These are phyloP conservation scores for Agrochola lychnidis DNA, from an alignment of 2,888 invertebrate species.

Conservation along the genomic window DNA sequence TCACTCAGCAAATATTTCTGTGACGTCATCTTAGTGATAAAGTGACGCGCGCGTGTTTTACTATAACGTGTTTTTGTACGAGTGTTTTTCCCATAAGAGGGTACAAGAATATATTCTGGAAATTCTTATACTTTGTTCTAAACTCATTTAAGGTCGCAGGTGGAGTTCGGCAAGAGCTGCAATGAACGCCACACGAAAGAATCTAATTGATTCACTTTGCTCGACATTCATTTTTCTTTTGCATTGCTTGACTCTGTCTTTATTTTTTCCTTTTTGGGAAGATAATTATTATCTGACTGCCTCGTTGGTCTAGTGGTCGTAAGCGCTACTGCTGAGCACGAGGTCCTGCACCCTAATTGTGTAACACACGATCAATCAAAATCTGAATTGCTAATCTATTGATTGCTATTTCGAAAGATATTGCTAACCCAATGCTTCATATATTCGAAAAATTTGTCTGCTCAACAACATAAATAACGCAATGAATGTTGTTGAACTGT, in stretches of 20 bases:
- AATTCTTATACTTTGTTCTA: constrained; percentile 14
- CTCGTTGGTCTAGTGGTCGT: too few species aligned
- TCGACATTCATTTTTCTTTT: too few species aligned
- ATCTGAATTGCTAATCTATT: too few species aligned
- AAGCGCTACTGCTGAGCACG: too few species aligned
- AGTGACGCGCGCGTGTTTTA: constrained; percentile 45
- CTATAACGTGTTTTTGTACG: constrained; percentile 6
- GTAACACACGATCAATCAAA: too few species aligned
- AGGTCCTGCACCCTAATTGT: too few species aligned
- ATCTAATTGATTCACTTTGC: background rate
- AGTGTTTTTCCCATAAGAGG: constrained; percentile 31
- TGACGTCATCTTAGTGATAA: constrained; percentile 50
- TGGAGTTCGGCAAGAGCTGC: background rate
- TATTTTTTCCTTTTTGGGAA: background rate
- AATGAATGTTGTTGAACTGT: too few species aligned
- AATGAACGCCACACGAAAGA: constrained; percentile 21
- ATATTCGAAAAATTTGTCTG: too few species aligned
- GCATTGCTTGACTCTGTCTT: background rate
- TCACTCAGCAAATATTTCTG: constrained; percentile 54
- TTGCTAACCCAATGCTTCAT: too few species aligned
- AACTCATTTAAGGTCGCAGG: constrained; percentile 6
- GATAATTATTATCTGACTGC: background rate
- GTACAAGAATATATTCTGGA: constrained; percentile 2
- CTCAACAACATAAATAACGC: too few species aligned
- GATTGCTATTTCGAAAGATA: too few species aligned